Evolutionary conservation across 1,140 invertebrate species (phyloP).

Genomic region (Drosophila aff.): DNA sequence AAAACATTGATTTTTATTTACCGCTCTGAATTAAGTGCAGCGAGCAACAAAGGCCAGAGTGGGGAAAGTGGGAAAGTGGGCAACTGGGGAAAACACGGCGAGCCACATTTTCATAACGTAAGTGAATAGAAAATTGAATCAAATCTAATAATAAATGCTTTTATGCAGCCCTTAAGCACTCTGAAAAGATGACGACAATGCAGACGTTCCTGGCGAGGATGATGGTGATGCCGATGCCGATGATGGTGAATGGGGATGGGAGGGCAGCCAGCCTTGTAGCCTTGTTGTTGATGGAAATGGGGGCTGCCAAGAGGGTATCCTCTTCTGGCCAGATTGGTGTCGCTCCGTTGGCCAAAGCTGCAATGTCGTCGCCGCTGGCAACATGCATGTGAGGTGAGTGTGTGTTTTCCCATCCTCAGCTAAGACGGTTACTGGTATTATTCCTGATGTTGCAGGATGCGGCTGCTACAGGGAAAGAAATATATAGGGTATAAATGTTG

Average conservation of each 20-base stretch:
- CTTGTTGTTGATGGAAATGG: conserved; percentile 4
- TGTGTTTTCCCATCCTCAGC: conserved; percentile 51
- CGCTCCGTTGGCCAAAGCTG: conserved; percentile 71
- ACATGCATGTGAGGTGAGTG: conserved; percentile 53
- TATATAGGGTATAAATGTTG: not conserved
- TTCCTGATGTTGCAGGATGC: not conserved
- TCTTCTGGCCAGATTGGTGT: conserved; percentile 68
- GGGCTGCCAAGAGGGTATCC: conserved; percentile 21
- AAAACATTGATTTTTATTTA: conserved; percentile 82
- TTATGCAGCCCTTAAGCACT: conserved; percentile 84
- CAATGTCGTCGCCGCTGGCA: conserved; percentile 66
- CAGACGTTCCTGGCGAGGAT: conserved; percentile 36
- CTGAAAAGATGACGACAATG: conserved; percentile 80
- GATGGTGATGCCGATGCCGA: conserved; percentile 17
- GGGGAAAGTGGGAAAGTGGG: not conserved
- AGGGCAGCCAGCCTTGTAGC: not conserved
- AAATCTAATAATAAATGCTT: conserved; percentile 84
- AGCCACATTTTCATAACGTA: conserved; percentile 83
- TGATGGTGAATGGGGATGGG: not conserved
- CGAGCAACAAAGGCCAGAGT: conserved; percentile 18
- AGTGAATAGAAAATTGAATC: conserved; percentile 84
- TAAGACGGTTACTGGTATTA: conserved; percentile 2
- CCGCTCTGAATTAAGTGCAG: conserved; percentile 75
- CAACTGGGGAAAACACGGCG: conserved; percentile 46
- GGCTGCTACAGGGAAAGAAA: not conserved